phyloP scores from a whole-genome alignment of 1,140 invertebrate species.

The Heliconius melpomene region DNA sequence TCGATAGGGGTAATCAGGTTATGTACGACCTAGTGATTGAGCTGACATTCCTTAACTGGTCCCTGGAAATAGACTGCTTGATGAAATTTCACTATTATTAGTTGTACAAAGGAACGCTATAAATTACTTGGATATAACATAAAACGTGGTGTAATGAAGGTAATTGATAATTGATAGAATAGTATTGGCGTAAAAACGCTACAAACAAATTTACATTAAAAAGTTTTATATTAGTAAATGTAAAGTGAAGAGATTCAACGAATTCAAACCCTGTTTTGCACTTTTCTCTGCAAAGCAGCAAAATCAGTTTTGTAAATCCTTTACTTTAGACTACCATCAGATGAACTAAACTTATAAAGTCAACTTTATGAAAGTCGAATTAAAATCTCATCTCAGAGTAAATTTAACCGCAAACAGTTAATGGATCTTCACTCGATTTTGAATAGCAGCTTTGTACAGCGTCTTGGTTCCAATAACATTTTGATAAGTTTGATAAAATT shows the following conservation, averaged over 20 bases:
- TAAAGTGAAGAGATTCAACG: no score
- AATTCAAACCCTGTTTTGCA: not conserved
- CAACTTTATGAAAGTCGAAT: constrained; percentile 51
- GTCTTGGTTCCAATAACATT: constrained; percentile 57
- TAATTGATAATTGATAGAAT: no score
- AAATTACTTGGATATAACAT: no score
- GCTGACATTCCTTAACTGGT: not conserved
- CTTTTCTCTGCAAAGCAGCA: not conserved
- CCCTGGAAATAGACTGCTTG: not conserved
- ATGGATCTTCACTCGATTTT: constrained; percentile 68
- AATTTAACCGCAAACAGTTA: constrained; percentile 74
- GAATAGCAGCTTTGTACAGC: constrained; percentile 46
- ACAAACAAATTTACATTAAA: no score
- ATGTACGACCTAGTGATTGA: not conserved
- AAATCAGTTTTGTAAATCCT: not conserved
- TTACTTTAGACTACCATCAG: not conserved
- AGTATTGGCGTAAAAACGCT: no score
- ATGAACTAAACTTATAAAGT: constrained; percentile 41
- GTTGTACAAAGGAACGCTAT: not conserved
- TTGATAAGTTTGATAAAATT: no score
- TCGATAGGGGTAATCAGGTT: not conserved
- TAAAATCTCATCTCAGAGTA: constrained; percentile 67
- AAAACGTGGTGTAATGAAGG: no score
- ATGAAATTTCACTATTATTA: no score
- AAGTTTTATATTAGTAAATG: no score